Evolutionary conservation across 2,888 invertebrate species (phyloP).

Genomic region (Archips crataeganus): DNA sequence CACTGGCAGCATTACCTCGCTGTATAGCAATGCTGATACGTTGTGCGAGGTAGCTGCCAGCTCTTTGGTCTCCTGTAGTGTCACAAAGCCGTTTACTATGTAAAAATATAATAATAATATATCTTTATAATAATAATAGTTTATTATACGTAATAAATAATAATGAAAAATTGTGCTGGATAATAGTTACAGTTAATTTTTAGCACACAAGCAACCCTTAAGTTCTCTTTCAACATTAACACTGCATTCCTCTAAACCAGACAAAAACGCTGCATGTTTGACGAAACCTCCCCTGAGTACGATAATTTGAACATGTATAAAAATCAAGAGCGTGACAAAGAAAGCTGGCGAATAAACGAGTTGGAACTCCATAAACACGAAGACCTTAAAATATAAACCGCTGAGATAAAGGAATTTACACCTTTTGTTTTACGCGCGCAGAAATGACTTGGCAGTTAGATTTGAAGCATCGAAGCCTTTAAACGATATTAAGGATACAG

Average conservation of each 20-base stretch:
- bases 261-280: not conserved
- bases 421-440: constrained; percentile 25
- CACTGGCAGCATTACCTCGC: too few relatives aligned
- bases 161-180: too few relatives aligned
- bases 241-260: not conserved
- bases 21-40: too few relatives aligned
- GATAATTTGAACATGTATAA: not conserved
- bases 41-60: too few relatives aligned
- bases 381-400: constrained; percentile 32
- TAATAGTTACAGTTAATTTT: too few relatives aligned
- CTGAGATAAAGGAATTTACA: constrained; percentile 33
- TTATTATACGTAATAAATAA: too few relatives aligned
- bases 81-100: too few relatives aligned
- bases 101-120: too few relatives aligned
- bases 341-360: constrained; percentile 13
- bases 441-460: not conserved
- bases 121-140: too few relatives aligned
- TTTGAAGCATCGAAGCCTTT: not conserved
- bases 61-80: too few relatives aligned
- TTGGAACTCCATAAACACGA: constrained; percentile 18
- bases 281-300: not conserved
- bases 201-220: too few relatives aligned
- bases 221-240: not conserved
- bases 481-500: not conserved
- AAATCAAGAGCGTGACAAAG: not conserved